Conservation (phyloP, 2,888 invertebrate species). For the Hemithea aestivaria region DNA sequence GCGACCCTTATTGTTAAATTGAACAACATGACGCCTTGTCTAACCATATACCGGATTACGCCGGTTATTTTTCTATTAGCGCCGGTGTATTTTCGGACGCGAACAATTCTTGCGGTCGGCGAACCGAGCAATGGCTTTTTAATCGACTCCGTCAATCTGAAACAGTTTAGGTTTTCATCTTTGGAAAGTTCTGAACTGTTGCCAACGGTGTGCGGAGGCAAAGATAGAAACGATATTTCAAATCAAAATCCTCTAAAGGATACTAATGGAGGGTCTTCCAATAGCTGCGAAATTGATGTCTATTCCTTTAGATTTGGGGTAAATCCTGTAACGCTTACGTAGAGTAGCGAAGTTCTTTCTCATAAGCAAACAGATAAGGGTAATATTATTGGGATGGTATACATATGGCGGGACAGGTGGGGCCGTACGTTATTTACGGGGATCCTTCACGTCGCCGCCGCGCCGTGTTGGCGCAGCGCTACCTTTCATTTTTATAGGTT, state of each 20-base stretch:
- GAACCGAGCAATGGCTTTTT: slow-evolving; percentile 31
- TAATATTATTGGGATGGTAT: slow-evolving; percentile 29
- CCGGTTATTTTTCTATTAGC: slow-evolving; percentile 30
- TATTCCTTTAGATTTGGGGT: slow-evolving; percentile 7
- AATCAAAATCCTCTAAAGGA: slow-evolving; percentile 7
- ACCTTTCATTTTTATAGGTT: slow-evolving; percentile 28
- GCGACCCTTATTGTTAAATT: slow-evolving; percentile 58
- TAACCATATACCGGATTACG: slow-evolving; percentile 29
- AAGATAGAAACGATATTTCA: slow-evolving; percentile 14
- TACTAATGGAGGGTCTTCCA: slow-evolving; percentile 10
- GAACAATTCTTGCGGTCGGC: slow-evolving; percentile 29
- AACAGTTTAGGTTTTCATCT: slow-evolving; percentile 23
- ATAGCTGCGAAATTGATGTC: slow-evolving; percentile 16
- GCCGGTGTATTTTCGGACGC: slow-evolving; percentile 27
- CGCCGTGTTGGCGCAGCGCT: slow-evolving; percentile 12
- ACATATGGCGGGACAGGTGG: slow-evolving; percentile 31
- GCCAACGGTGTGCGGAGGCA: not conserved
- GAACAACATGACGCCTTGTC: slow-evolving; percentile 49
- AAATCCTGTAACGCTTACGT: slow-evolving; percentile 17
- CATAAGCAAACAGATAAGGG: slow-evolving; percentile 32
- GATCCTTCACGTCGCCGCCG: slow-evolving; percentile 23
- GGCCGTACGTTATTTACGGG: slow-evolving; percentile 32
- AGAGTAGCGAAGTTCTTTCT: slow-evolving; percentile 22
- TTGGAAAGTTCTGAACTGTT: slow-evolving; percentile 13
- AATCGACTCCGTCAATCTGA: slow-evolving; percentile 27